Evolutionary conservation across 2,888 invertebrate genomes (phyloP).

Genomic region (Rhopalosiphum nymphaeae): DNA sequence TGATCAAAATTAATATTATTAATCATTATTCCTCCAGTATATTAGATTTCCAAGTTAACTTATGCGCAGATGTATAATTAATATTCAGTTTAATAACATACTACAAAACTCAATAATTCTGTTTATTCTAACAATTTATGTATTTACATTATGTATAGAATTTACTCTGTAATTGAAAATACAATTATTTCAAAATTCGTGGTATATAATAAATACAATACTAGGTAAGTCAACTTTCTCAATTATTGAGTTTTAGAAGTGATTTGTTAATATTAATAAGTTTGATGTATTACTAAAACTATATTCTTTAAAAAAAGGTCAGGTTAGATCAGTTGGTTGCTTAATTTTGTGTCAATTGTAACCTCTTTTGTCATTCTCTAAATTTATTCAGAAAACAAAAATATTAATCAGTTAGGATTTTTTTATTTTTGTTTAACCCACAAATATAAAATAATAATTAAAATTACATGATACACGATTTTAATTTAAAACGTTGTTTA

Average conservation of each 20-base stretch:
- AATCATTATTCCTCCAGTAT: background rate
- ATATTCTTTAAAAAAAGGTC: too few species aligned
- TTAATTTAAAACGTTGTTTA: too few species aligned
- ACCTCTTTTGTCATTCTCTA: too few species aligned
- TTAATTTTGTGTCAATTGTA: too few species aligned
- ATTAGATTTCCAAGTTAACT: background rate
- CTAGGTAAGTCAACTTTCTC: too few species aligned
- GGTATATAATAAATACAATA: background rate
- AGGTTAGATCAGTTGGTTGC: too few species aligned
- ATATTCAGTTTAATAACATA: background rate
- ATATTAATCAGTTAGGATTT: too few species aligned
- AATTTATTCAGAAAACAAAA: too few species aligned
- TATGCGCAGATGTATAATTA: background rate
- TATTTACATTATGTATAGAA: background rate
- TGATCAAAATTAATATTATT: background rate
- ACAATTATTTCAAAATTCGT: background rate
- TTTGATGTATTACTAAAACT: too few species aligned
- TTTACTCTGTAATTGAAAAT: background rate
- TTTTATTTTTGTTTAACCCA: too few species aligned
- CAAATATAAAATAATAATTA: too few species aligned
- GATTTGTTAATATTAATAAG: background rate
- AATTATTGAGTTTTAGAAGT: background rate
- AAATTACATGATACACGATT: too few species aligned
- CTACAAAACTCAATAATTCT: background rate
- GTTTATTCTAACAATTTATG: background rate